These are phyloP conservation scores for Dryadula phaetusa DNA, from an alignment of 2,888 invertebrate genomes.

Conservation along the genomic window DNA sequence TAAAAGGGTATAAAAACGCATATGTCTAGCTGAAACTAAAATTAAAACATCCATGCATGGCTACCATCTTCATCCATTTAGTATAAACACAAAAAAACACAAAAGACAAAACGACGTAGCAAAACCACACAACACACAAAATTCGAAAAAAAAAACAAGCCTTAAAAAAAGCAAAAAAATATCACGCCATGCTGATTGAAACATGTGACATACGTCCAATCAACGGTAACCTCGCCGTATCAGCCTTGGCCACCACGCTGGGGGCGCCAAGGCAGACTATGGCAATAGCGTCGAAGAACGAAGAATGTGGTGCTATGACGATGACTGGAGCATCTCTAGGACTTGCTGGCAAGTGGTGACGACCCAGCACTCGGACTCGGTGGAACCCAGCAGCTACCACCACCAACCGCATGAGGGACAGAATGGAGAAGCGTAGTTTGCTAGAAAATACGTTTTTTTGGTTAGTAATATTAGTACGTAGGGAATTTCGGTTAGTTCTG, in stretches of 20 bases:
- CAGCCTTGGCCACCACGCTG: slow-evolving; percentile 95
- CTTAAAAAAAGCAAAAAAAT: not conserved
- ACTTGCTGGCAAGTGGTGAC: slow-evolving; percentile 72
- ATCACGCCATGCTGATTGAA: slow-evolving; percentile 26
- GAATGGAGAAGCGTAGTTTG: slow-evolving; percentile 86
- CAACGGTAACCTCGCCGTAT: slow-evolving; percentile 91
- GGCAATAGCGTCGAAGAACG: slow-evolving; percentile 94
- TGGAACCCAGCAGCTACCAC: slow-evolving; percentile 93
- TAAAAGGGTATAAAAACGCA: too few species aligned
- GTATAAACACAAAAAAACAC: not conserved
- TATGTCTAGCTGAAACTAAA: not conserved
- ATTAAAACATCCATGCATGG: not conserved
- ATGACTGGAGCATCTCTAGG: slow-evolving; percentile 92
- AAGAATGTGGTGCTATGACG: slow-evolving; percentile 95
- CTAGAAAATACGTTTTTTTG: slow-evolving; percentile 67
- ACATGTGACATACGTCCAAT: slow-evolving; percentile 92
- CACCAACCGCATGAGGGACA: slow-evolving; percentile 89
- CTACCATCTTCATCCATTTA: not conserved
- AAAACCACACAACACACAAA: not conserved
- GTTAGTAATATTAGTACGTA: slow-evolving; percentile 24
- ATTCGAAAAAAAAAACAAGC: not conserved
- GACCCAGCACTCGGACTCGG: slow-evolving; percentile 90
- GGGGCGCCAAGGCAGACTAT: slow-evolving; percentile 93
- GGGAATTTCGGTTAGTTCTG: not conserved
- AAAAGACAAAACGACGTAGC: not conserved